A percentile compares a stretch with the other conserved stretches of the same genome.
Conservation (phyloP, 2,888 invertebrate genomes). For the Lamproptera curius region DNA sequence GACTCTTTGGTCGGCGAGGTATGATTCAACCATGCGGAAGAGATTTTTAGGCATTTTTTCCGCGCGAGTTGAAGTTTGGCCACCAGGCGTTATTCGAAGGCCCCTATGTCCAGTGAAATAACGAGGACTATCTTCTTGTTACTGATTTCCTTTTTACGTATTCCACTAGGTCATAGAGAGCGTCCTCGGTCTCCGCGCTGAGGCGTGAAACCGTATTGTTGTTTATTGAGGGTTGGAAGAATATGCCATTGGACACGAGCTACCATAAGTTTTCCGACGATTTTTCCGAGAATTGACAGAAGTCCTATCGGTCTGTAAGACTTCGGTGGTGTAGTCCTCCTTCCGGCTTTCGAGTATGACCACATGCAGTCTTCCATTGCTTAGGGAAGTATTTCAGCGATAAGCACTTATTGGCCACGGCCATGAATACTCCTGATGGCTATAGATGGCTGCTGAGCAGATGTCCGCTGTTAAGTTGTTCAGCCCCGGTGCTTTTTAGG, state of each 20-base stretch:
- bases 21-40: background rate
- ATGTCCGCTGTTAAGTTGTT: slow-evolving; percentile 31
- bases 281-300: slow-evolving; percentile 24
- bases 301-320: slow-evolving; percentile 28
- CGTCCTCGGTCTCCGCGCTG: background rate
- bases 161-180: background rate
- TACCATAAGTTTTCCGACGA: slow-evolving; percentile 21
- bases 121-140: background rate
- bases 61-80: background rate
- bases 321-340: background rate
- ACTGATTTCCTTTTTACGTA: background rate
- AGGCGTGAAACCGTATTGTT: background rate
- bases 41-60: background rate
- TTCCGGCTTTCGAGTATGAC: background rate
- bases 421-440: background rate
- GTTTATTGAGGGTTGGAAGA: background rate
- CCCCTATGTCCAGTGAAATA: background rate
- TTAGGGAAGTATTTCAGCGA: slow-evolving; percentile 22
- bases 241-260: slow-evolving; percentile 12
- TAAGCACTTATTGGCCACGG: slow-evolving; percentile 25
- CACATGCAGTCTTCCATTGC: background rate
- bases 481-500: slow-evolving; percentile 27
- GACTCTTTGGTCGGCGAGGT: background rate
- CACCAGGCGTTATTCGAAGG: background rate
- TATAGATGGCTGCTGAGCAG: slow-evolving; percentile 20